Conservation (phyloP, 2,888 invertebrate species). For the Nephrotoma appendiculata region DNA sequence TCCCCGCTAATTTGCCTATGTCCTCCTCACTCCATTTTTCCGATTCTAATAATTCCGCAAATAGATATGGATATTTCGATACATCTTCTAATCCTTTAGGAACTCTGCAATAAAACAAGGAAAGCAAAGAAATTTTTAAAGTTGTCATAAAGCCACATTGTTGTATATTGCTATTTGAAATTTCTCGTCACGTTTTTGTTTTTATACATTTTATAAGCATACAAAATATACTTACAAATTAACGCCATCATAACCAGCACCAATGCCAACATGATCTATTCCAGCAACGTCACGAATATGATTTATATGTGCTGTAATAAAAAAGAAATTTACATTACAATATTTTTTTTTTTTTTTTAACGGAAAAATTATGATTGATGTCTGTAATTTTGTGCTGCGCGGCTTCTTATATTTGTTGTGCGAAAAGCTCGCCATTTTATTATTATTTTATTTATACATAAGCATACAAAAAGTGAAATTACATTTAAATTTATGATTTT, state of each 20-base stretch:
- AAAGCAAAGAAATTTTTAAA: too few species aligned
- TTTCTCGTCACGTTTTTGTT: neutral
- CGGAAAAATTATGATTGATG: neutral
- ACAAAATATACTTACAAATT: conserved; percentile 57
- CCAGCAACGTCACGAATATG: conserved; percentile 74
- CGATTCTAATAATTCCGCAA: conserved; percentile 66
- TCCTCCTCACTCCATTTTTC: conserved; percentile 71
- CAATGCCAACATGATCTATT: conserved; percentile 74
- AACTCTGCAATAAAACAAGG: conserved; percentile 19
- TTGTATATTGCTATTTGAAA: neutral
- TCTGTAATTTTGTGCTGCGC: neutral
- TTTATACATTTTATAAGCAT: neutral
- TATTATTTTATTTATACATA: neutral
- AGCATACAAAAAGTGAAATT: neutral
- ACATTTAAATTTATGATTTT: neutral
- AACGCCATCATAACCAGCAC: conserved; percentile 80
- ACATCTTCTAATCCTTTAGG: conserved; percentile 75
- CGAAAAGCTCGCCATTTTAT: neutral
- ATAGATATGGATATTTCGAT: conserved; percentile 68
- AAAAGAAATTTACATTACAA: neutral
- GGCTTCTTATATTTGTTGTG: neutral
- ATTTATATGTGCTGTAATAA: conserved; percentile 65
- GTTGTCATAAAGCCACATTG: too few species aligned
- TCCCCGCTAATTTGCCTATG: conserved; percentile 68
- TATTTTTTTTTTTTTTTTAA: neutral